Percentiles rank a stretch among this genome's conserved stretches.
These are phyloP conservation scores for Scomber japonicus DNA, from an alignment of 2,113 vertebrate genomes.

Conservation along the genomic window DNA sequence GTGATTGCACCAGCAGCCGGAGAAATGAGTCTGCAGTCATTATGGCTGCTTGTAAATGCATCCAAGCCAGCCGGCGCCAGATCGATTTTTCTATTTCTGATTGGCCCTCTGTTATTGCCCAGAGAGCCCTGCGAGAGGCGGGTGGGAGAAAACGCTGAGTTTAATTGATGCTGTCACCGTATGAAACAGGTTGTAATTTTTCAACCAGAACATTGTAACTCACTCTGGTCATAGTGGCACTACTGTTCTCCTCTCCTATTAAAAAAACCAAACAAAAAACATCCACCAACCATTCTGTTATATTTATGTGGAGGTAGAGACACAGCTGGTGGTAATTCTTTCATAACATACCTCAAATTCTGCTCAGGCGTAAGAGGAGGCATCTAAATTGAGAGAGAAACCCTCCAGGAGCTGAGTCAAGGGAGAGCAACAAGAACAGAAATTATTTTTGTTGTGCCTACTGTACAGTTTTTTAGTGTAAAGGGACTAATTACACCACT, in stretches of 20 bases:
- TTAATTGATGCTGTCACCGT: conserved; percentile 64
- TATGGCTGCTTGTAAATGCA: conserved; percentile 77
- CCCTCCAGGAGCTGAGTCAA: neutral
- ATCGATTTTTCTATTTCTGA: conserved; percentile 79
- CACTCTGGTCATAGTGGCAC: neutral
- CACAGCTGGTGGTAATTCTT: conserved; percentile 56
- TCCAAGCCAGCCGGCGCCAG: conserved; percentile 69
- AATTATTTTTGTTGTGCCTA: neutral
- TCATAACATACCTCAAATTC: conserved; percentile 47
- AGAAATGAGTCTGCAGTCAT: conserved; percentile 75
- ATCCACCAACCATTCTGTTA: conserved; percentile 4
- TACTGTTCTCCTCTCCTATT: neutral
- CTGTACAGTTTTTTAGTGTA: neutral
- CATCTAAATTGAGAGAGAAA: conserved; percentile 25
- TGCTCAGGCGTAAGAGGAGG: conserved; percentile 33
- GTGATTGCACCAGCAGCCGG: conserved; percentile 71
- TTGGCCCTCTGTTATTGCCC: conserved; percentile 69
- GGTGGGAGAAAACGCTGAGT: neutral
- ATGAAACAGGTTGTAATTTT: conserved; percentile 49
- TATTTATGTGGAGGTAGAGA: conserved; percentile 26
- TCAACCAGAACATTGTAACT: conserved; percentile 39
- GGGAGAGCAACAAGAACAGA: conserved; percentile 16
- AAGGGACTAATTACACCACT: conserved; percentile 34
- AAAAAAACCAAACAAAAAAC: neutral
- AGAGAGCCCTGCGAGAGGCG: conserved; percentile 46